phyloP scores from a whole-genome alignment of 2,888 invertebrate genomes.

The Diplazon laetatorius region DNA sequence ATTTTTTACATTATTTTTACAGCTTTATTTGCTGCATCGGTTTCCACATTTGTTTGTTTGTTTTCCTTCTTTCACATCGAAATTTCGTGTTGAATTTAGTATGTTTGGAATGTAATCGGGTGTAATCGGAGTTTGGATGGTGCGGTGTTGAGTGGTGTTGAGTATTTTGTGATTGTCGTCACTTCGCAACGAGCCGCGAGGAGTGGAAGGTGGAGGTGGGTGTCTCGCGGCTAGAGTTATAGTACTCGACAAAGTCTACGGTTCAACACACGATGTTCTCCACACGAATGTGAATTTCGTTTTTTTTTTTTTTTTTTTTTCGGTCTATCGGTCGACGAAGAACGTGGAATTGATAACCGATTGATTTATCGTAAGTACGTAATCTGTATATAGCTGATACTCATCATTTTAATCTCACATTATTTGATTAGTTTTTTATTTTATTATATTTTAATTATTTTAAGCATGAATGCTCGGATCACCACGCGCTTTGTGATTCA shows the following conservation, averaged over 20 bases:
- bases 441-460: not conserved
- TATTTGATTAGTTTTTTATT: not conserved
- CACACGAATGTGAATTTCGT: slow-evolving; percentile 8
- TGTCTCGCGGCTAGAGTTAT: slow-evolving; percentile 16
- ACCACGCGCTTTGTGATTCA: slow-evolving; percentile 34
- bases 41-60: too few species aligned
- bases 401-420: too few species aligned
- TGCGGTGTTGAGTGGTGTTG: not conserved
- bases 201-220: too few species aligned
- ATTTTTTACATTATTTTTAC: too few species aligned
- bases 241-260: slow-evolving; percentile 8
- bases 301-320: not conserved
- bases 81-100: too few species aligned
- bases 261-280: slow-evolving; percentile 43
- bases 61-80: too few species aligned
- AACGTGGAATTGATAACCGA: not conserved
- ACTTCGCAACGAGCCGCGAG: slow-evolving; percentile 52
- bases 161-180: slow-evolving; percentile 28
- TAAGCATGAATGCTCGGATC: slow-evolving; percentile 25
- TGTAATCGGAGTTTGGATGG: too few species aligned
- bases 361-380: not conserved
- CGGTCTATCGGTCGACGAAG: not conserved
- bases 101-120: too few species aligned
- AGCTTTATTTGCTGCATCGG: too few species aligned
- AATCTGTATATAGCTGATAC: not conserved